Percentiles rank a stretch among this genome's conserved stretches.
Conservation (phyloP, 2,888 invertebrate genomes). For the Epirrhoe alternata region DNA sequence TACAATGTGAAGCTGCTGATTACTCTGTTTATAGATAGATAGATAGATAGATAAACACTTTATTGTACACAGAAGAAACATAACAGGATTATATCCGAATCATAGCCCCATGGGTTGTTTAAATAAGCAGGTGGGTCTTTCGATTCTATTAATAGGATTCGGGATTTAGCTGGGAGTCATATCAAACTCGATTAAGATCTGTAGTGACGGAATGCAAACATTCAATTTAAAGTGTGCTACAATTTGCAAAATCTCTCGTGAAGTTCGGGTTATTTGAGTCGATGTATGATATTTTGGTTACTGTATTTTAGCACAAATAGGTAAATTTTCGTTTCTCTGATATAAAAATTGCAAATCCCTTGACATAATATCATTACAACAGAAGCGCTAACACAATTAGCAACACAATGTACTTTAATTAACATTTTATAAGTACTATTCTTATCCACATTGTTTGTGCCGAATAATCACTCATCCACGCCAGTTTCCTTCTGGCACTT, state of each 20-base stretch:
- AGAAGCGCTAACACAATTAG: slow-evolving; percentile 39
- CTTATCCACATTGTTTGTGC: slow-evolving; percentile 57
- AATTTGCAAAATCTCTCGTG: no score
- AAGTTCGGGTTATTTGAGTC: no score
- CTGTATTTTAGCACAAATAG: not conserved
- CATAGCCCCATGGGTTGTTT: not conserved
- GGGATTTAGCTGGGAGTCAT: not conserved
- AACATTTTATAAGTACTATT: slow-evolving; percentile 45
- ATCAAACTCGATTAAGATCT: not conserved
- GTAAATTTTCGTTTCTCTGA: not conserved
- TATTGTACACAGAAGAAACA: no score
- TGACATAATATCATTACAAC: slow-evolving; percentile 22
- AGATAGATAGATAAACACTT: no score
- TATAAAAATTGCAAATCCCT: not conserved
- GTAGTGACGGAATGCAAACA: not conserved
- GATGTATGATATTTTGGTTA: not conserved
- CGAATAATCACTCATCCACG: slow-evolving; percentile 52
- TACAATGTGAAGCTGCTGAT: slow-evolving; percentile 1
- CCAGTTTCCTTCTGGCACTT: slow-evolving; percentile 56
- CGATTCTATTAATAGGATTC: not conserved
- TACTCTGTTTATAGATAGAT: slow-evolving; percentile 4
- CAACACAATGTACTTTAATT: slow-evolving; percentile 56
- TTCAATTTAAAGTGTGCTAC: not conserved
- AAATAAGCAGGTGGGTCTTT: not conserved
- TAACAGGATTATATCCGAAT: no score